Evolutionary conservation across 2,797 vertebrate species (phyloP).

Genomic region (Catharus ustulatus): DNA sequence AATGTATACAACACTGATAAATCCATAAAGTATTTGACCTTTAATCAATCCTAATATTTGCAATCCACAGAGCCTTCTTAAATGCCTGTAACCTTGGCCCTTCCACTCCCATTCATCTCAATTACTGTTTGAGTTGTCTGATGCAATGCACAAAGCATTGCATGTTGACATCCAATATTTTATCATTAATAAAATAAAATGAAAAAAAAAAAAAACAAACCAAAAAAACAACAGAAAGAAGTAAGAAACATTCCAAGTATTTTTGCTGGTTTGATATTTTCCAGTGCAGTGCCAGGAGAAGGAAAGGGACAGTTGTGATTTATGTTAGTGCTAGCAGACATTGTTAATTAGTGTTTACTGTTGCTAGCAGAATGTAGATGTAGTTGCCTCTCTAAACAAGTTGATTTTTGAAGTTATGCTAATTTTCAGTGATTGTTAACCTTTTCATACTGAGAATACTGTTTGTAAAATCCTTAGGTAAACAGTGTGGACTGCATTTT

Average conservation of each 20-base stretch:
- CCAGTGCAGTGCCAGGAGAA: slow-evolving; percentile 66
- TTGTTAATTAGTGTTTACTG: slow-evolving; percentile 66
- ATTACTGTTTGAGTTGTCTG: slow-evolving; percentile 78
- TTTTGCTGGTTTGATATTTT: slow-evolving; percentile 75
- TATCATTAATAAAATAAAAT: slow-evolving; percentile 79
- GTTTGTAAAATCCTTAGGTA: not conserved
- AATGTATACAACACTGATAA: slow-evolving; percentile 76
- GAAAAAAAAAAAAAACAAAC: not conserved
- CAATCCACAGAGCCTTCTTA: slow-evolving; percentile 74
- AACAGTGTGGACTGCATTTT: not conserved
- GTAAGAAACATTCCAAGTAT: slow-evolving; percentile 76
- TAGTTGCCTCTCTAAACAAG: slow-evolving; percentile 6
- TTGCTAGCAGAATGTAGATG: not conserved
- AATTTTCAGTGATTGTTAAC: slow-evolving; percentile 9
- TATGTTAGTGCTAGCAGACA: slow-evolving; percentile 55
- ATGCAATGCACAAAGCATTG: slow-evolving; percentile 71
- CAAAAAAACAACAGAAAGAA: not conserved
- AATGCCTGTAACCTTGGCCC: slow-evolving; percentile 73
- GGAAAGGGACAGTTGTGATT: slow-evolving; percentile 67
- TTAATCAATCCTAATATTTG: slow-evolving; percentile 82
- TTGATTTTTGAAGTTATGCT: not conserved
- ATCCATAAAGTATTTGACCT: slow-evolving; percentile 82
- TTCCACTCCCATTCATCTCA: slow-evolving; percentile 77
- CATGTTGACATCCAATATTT: slow-evolving; percentile 79
- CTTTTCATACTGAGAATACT: not conserved